These are phyloP conservation scores for Microdon myrmicae DNA, from an alignment of 2,888 invertebrate species.

Conservation along the genomic window DNA sequence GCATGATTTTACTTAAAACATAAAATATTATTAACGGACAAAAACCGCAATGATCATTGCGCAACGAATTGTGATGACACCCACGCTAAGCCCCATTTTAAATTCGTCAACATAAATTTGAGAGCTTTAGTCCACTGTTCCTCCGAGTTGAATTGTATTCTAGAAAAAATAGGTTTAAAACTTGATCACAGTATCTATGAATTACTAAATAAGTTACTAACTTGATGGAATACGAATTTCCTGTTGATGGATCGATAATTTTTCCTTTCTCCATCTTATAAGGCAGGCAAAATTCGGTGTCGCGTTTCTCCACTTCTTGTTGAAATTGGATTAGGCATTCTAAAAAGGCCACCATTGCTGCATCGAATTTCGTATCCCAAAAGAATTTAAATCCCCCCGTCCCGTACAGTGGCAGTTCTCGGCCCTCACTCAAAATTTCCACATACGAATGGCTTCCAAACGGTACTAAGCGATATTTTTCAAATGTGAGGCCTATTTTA, in stretches of 20 bases:
- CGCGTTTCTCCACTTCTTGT: constrained; percentile 89
- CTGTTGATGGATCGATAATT: constrained; percentile 89
- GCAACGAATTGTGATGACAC: constrained; percentile 78
- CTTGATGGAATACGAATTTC: constrained; percentile 91
- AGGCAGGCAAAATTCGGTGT: constrained; percentile 88
- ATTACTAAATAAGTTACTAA: constrained; percentile 51
- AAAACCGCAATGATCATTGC: constrained; percentile 51
- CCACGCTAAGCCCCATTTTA: constrained; percentile 98
- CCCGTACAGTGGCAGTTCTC: constrained; percentile 86
- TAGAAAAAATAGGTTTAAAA: no score
- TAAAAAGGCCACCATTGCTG: constrained; percentile 95
- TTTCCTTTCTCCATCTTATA: constrained; percentile 93
- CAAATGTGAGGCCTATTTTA: constrained; percentile 90
- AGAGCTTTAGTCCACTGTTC: constrained; percentile 99
- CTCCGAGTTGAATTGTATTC: constrained; percentile 97
- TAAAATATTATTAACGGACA: constrained; percentile 1
- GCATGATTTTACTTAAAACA: constrained; percentile 1
- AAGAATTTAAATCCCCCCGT: constrained; percentile 93
- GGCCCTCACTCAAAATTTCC: constrained; percentile 80
- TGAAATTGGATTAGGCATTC: constrained; percentile 96
- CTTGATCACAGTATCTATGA: no score
- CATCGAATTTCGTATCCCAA: constrained; percentile 93
- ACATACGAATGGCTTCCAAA: constrained; percentile 98
- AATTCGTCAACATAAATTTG: constrained; percentile 95
- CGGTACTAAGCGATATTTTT: constrained; percentile 89